Conservation (phyloP, 2,113 vertebrate genomes). For the Zapus hudsonius region DNA sequence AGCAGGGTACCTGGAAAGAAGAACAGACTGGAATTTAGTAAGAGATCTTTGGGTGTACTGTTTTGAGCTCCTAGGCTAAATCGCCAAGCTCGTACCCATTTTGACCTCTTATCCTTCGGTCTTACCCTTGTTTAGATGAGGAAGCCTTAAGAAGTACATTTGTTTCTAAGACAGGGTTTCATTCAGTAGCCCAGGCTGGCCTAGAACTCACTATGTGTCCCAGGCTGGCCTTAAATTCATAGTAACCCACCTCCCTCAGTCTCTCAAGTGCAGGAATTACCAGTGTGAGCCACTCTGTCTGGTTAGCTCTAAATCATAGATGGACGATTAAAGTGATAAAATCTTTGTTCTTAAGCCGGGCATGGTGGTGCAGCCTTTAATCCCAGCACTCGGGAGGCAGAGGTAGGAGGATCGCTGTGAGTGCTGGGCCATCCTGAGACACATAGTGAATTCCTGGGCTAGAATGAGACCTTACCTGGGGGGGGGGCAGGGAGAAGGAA, state of each 20-base stretch:
- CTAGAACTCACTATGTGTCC: not conserved
- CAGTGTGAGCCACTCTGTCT: too few relatives aligned
- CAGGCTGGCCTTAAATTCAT: not conserved
- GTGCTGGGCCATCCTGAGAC: too few relatives aligned
- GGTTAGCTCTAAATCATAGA: not conserved
- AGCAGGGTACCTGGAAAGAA: constrained; percentile 1
- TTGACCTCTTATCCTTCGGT: not conserved
- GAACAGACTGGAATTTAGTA: not conserved
- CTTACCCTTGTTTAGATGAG: not conserved
- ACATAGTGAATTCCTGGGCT: too few relatives aligned
- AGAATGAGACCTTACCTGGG: too few relatives aligned
- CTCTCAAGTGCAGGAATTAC: not conserved
- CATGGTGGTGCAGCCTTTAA: too few relatives aligned
- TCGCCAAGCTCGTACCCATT: not conserved
- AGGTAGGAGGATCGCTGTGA: too few relatives aligned
- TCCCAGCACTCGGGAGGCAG: too few relatives aligned
- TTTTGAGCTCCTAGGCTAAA: not conserved
- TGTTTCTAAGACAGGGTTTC: not conserved
- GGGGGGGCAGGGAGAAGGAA: too few relatives aligned
- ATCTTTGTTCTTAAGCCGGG: constrained; percentile 38
- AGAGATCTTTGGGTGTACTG: not conserved
- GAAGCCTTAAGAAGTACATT: not conserved
- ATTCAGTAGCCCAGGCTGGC: not conserved
- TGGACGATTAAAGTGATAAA: not conserved
- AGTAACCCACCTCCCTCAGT: not conserved